Evolutionary conservation across 2,113 vertebrate genomes (phyloP), one percentile per base, ranked within the genome.

Genomic region (Pelodiscus sinensis): DNA sequence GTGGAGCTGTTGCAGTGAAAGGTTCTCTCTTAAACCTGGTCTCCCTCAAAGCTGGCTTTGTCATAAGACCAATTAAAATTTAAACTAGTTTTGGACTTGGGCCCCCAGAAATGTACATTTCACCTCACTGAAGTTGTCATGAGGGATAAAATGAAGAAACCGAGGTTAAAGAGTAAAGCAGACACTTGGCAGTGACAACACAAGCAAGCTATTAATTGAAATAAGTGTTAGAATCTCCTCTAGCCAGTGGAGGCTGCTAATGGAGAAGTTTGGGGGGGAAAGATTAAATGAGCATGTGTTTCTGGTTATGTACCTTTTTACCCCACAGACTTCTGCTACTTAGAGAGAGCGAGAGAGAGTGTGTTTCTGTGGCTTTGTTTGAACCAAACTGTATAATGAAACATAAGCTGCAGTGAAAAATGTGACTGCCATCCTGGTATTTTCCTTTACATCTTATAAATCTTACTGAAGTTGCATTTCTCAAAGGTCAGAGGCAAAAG

Each of bases 281-380:
- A 57, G 21, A 24, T 24, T 22, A 18, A n/a, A 71, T 19, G 35
- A 16, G 25, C 8, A 81, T 35, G 88, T 65, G 60, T 13, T 65
- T 84, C 77, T 0, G 9, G 11, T 68, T 27, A 7, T 65, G 51
- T 68, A n/a, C 51, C 62, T 50, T 44, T 79, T 44, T 79, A 54
- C 38, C 35, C 58, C 25, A 3, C 31, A 25, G 22, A 21, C 78
- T 55, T 27, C 78, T 0, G 0, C 91, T 55, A 50, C 65, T 85
- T 75, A 9, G 79, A 79, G 78, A 22, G 71, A 8, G 22, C 10
- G 25, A 62, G 60, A 56, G 55, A 56, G 56, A 13, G 52, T 54
- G 55, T 24, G 9, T 3, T 2, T 35, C 58, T 55, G n/a, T 65
- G 71, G 54, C 35, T 44, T 38, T 56, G 31, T 83, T 79, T 90